Conservation (phyloP, 2,797 vertebrate genomes). For the Sarcophilus harrisii region DNA sequence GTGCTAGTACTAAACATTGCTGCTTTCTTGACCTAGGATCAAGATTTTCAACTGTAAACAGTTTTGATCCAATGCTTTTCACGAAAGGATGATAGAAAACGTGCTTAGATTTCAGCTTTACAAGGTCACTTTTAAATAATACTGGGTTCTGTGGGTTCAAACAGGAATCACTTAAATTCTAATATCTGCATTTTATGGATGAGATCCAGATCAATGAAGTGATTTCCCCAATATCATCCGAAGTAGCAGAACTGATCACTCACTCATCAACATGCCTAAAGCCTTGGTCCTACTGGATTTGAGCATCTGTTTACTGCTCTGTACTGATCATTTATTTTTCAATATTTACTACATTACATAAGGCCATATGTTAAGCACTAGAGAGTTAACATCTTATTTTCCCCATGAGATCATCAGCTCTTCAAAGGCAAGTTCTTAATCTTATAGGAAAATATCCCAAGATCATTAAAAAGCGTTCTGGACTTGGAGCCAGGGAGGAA, state of each 20-base stretch:
- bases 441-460: background rate
- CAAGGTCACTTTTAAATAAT: background rate
- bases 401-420: background rate
- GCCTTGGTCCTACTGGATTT: background rate
- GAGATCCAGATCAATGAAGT: background rate
- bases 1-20: background rate
- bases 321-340: background rate
- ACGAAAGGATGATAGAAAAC: background rate
- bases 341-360: background rate
- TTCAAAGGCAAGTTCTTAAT: background rate
- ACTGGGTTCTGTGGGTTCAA: background rate
- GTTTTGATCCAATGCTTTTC: constrained; percentile 16
- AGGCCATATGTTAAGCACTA: background rate
- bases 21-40: background rate
- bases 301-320: background rate
- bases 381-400: background rate
- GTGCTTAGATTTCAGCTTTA: background rate
- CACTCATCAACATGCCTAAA: background rate
- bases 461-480: background rate
- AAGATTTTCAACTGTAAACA: constrained; percentile 27
- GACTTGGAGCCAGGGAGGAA: background rate
- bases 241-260: background rate
- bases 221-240: background rate
- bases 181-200: background rate
- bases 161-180: background rate